Conservation (phyloP, 2,888 invertebrate species). For the Dysmachus trigonus region DNA sequence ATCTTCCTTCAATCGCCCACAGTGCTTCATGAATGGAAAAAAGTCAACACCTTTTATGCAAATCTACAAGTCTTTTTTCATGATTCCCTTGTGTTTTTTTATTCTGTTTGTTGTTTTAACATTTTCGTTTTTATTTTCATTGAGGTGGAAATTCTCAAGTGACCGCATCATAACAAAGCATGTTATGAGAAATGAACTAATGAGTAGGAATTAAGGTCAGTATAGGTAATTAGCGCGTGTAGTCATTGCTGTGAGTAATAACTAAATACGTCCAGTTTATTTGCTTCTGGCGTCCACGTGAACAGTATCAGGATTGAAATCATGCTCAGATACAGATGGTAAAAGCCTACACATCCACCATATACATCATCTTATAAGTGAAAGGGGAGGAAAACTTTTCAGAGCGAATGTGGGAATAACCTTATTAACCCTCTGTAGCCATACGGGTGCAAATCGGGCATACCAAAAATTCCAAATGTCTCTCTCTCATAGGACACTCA, state of each 20-base stretch:
- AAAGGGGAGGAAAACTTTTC: not conserved
- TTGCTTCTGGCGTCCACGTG: not conserved
- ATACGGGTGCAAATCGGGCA: too few species aligned
- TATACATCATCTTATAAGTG: not conserved
- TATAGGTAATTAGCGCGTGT: not conserved
- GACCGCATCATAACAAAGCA: conserved; percentile 21
- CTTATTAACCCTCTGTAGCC: too few species aligned
- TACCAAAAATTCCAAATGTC: too few species aligned
- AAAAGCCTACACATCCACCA: not conserved
- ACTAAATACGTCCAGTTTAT: not conserved
- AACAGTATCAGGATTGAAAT: not conserved
- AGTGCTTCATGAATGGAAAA: not conserved
- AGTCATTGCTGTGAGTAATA: conserved; percentile 11
- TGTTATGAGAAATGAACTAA: not conserved
- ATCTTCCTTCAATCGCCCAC: not conserved
- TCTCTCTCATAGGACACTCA: too few species aligned
- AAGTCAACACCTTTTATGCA: conserved; percentile 12
- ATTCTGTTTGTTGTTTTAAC: not conserved
- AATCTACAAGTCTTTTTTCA: not conserved
- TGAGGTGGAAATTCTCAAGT: not conserved
- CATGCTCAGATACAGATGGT: not conserved
- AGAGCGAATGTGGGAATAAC: not conserved
- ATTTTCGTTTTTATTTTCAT: not conserved
- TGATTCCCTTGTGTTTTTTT: not conserved
- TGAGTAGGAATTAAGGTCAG: conserved; percentile 17